These are phyloP conservation scores for Nylanderia fulva DNA, from an alignment of 1,140 invertebrate species.

Conservation along the genomic window DNA sequence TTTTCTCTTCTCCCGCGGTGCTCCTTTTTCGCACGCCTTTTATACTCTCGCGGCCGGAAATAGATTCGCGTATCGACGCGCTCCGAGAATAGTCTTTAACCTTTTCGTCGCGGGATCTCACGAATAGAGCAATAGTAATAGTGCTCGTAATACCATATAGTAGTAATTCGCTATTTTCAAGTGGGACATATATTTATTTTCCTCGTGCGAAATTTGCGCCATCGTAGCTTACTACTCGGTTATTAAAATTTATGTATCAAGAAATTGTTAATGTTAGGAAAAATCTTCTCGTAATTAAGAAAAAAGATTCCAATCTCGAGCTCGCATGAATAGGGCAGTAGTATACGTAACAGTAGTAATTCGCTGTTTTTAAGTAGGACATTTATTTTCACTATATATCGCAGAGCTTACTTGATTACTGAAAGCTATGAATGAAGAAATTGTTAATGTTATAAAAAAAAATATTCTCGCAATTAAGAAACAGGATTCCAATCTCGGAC, in stretches of 20 bases:
- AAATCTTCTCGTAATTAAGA: neutral
- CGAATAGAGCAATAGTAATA: neutral
- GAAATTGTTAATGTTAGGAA: neutral
- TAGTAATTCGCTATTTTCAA: slow-evolving; percentile 20
- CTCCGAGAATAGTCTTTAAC: slow-evolving; percentile 44
- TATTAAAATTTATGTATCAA: neutral
- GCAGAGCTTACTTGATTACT: neutral
- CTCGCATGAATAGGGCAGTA: too few species aligned
- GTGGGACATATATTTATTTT: slow-evolving; percentile 21
- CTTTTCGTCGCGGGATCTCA: slow-evolving; percentile 32
- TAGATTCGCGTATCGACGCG: slow-evolving; percentile 59
- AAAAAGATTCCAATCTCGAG: neutral
- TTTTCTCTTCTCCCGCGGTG: neutral
- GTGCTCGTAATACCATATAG: neutral
- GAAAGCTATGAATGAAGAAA: neutral
- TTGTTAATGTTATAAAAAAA: neutral
- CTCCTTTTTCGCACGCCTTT: slow-evolving; percentile 38
- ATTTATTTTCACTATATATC: too few species aligned
- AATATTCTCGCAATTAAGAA: neutral
- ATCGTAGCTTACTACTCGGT: neutral
- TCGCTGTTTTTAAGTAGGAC: too few species aligned
- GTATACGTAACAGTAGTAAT: too few species aligned
- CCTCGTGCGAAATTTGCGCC: neutral
- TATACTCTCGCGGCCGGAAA: slow-evolving; percentile 45
- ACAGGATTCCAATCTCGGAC: neutral